Evolutionary conservation across 2,888 invertebrate genomes (phyloP).

Genomic region (Caenorhabditis sp.): DNA sequence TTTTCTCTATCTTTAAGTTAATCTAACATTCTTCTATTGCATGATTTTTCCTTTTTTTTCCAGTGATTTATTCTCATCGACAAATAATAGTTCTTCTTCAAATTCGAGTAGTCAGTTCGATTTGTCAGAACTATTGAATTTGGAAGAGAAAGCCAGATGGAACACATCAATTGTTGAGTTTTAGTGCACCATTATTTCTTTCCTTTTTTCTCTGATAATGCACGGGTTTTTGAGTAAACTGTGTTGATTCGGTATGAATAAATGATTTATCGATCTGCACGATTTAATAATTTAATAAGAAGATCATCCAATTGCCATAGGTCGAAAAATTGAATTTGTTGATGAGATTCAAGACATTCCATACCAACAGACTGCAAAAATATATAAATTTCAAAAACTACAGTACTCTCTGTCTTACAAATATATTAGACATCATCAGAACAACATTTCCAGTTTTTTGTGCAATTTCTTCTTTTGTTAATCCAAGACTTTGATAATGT

Average conservation of each 20-base stretch:
- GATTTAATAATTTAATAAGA: slow-evolving; percentile 45
- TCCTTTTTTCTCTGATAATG: not conserved
- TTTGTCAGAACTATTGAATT: not conserved
- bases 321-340: slow-evolving; percentile 61
- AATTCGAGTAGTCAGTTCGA: not conserved
- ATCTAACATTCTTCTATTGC: not conserved
- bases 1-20: not conserved
- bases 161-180: slow-evolving; percentile 1
- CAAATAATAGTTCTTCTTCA: slow-evolving; percentile 5
- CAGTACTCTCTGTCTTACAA: slow-evolving; percentile 34
- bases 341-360: slow-evolving; percentile 59
- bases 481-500: slow-evolving; percentile 41
- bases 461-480: slow-evolving; percentile 39
- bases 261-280: slow-evolving; percentile 1
- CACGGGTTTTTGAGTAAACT: no score
- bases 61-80: not conserved
- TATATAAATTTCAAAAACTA: not conserved
- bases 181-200: no score
- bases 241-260: no score
- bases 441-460: slow-evolving; percentile 55
- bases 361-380: slow-evolving; percentile 52
- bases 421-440: slow-evolving; percentile 53
- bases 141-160: not conserved
- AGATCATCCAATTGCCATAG: slow-evolving; percentile 59
- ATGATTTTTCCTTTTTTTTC: slow-evolving; percentile 8